phyloP scores from a whole-genome alignment of 2,797 vertebrate genomes.

The Ceryle rudis region DNA sequence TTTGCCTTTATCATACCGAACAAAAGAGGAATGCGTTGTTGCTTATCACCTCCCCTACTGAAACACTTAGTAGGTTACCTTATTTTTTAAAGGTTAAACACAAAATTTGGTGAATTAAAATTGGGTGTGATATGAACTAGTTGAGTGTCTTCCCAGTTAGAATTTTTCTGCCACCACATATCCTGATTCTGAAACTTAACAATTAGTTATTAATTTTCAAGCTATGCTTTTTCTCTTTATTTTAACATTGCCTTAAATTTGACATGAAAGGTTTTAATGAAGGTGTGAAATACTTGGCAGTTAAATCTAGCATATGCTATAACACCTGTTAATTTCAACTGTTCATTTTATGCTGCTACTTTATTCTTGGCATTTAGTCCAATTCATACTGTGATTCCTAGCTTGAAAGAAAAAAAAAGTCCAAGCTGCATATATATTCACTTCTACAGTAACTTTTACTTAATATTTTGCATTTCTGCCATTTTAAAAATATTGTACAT shows the following conservation, averaged over 20 bases:
- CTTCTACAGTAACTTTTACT: neutral
- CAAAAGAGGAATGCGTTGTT: neutral
- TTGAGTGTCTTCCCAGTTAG: neutral
- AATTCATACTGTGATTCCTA: conserved; percentile 48
- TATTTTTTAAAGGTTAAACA: neutral
- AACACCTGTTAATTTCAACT: conserved; percentile 75
- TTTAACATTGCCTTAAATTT: conserved; percentile 65
- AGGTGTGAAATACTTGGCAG: conserved; percentile 72
- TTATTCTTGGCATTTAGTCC: conserved; percentile 58
- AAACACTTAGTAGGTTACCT: neutral
- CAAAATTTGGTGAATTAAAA: neutral
- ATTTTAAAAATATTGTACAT: neutral
- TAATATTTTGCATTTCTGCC: conserved; percentile 24
- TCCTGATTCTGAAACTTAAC: conserved; percentile 5
- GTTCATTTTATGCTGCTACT: conserved; percentile 70
- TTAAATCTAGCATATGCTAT: conserved; percentile 60
- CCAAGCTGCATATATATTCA: neutral
- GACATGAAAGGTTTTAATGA: conserved; percentile 72
- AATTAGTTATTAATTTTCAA: conserved; percentile 49
- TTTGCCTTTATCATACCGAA: neutral
- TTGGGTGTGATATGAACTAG: rapidly evolving
- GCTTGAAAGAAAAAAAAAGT: neutral
- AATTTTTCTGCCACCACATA: neutral
- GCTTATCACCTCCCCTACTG: neutral
- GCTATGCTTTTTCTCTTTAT: conserved; percentile 17